Base-by-base conservation (phyloP, 2,797 vertebrate genomes). In the Manis pentadactyla region DNA sequence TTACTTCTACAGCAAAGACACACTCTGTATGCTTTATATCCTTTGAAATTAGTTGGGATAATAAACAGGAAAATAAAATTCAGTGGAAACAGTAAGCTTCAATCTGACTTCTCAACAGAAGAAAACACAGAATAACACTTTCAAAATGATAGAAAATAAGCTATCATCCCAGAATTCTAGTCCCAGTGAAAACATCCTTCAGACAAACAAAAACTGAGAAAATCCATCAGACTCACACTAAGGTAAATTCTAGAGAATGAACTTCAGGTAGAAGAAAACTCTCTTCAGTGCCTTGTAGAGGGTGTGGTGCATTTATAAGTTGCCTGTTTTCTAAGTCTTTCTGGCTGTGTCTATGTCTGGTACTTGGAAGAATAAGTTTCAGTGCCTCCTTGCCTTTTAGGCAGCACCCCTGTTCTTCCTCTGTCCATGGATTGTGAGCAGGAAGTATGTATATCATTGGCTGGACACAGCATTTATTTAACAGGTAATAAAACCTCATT, bases 41-140 rank as follows among this genome's bases (percentile, higher is more conserved):
- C 14, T 46, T 61, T 63, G 29, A 74, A 82, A 82, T 18, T 69
- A 23, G 15, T 66, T 69, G 12, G 63, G 17, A 69, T 75, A 93
- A 75, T 86, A 68, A 90, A 68, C n/a, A 23, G 27, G 25, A 86
- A 21, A 96, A 42, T 61, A 61, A 90, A 95, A 86, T 90, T 90
- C 9, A 68, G 18, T 49, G 19, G 31, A 75, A 95, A 42, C 29
- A 69, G 55, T 69, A 59, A 34, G 31, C 18, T 63, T 93, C 10
- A 85, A 49, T 63, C 7, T 93, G 73, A 75, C n/a, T 81, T 93
- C 57, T 68, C 37, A 90, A 73, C n/a, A 68, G 25, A 89, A 73
- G 61, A 55, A 77, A 77, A 64, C 6, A 71, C 29, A 37, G 7
- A 7, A 39, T 39, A 78, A 49, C 6, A 23, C 46, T 93, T 93